Base-by-base conservation (phyloP, 64 coral and sea anemone species). In the Actinia equina region DNA sequence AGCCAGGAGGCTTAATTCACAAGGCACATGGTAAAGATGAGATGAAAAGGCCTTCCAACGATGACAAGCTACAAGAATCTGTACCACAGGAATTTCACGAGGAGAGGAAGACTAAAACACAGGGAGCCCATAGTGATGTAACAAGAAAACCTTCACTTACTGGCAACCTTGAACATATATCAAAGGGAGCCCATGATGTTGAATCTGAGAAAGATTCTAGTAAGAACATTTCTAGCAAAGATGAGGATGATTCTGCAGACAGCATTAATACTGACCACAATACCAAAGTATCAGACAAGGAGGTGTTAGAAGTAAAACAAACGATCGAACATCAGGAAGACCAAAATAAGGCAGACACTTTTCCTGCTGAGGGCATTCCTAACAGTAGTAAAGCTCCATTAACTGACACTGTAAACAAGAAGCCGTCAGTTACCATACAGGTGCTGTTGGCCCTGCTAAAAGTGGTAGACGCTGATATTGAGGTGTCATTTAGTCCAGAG, bases 401-500 rank as follows among this genome's bases (percentile, higher is more conserved):
- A 37, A 37, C 1, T 37, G 30, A 12, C 41, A 5, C 62, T n/a
- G 69, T 37, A 12, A 25, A 8, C 27, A 74, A 41, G 25, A 26
- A 30, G 69, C 94, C 90, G 25, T 82, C 88, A 12, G 85, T 97
- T 18, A 81, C 26, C 74, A 59, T 69, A 59, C 85, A 90, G 51
- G 91, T 85, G 18, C 86, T 93, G 26, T 59, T 97, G 61, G 41
- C 58, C 23, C 17, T 97, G 10, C 82, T 97, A 22, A 85, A 71
- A 55, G 74, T 86, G 0, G 94, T 97, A 63, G 91, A 97, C 82
- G 94, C 79, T 88, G 94, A 97, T 65, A 44, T 93, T 22, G 94
- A 93, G 63, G 94, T 93, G 67, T 97, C 94, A n/a, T 93, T 93
- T n/a, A 97, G 91, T 23, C 94, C 94, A 43, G 94, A 97, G 77